Base-by-base conservation (phyloP, 2,797 vertebrate genomes). In the Arnoldichthys spilopterus region DNA sequence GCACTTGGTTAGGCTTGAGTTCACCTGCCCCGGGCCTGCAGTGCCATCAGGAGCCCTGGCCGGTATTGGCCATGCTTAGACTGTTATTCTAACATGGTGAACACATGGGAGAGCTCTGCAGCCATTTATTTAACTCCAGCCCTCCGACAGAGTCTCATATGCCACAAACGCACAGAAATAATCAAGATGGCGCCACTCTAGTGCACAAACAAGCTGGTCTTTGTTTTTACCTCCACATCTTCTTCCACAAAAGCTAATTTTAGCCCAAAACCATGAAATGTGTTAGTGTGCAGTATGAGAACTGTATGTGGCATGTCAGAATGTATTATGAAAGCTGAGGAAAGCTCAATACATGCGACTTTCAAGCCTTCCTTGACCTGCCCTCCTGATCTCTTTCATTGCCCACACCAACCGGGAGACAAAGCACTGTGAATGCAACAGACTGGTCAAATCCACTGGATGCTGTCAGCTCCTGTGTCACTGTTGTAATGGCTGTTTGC, bases 31-130 rank as follows among this genome's bases (percentile, higher is more conserved):
- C 56, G 26, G 82, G 78, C 64, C 75, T 74, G 56, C 77, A 74
- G 58, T 83, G 85, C 74, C 82, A 79, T 82, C 78, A 66, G 28
- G 72, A 74, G 77, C 73, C 81, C 67, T 84, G 74, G 63, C n/a
- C 64, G 77, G 79, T 77, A 72, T 34, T 72, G 32, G 74, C 86
- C 80, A 89, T 86, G 88, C 86, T 82, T 87, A 88, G 87, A 84
- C 85, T 99, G 94, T 97, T 98, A 94, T 96, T 94, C 80, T 96
- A 97, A 97, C 95, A 95, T 97, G 96, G 96, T 91, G 94, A 97
- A 96, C 97, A 98, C 93, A 97, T 98, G 97, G 93, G 91, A 89
- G 85, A 92, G 94, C 91, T 91, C 87, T 90, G 91, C 90, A 88
- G 91, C 91, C 91, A 93, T 92, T 97, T 94, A 95, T 97, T 97